Conservation (phyloP, 2,113 vertebrate genomes). For the Catagonus wagneri region DNA sequence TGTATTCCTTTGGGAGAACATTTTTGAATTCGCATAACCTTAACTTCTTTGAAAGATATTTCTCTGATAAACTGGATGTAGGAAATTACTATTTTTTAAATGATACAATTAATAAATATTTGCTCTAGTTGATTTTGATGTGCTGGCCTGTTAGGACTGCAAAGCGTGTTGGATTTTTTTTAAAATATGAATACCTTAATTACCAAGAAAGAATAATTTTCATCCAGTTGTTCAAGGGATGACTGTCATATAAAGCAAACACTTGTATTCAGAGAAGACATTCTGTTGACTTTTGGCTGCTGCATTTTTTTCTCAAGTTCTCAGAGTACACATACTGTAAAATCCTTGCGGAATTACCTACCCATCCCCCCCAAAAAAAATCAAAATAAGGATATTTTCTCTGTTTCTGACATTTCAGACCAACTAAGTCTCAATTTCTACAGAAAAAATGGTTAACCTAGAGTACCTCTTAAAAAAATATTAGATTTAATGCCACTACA, state of each 20-base stretch:
- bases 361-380: neutral
- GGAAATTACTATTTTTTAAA: neutral
- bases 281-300: neutral
- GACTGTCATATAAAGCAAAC: neutral
- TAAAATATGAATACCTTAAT: neutral
- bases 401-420: neutral
- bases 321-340: neutral
- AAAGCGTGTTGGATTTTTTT: neutral
- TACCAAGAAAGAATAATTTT: constrained; percentile 28
- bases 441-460: neutral
- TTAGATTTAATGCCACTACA: neutral
- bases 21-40: neutral
- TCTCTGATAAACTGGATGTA: neutral
- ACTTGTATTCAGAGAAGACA: neutral
- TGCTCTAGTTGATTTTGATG: neutral
- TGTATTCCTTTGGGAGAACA: neutral
- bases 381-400: neutral
- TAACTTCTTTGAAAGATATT: constrained; percentile 13
- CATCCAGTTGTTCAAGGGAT: neutral
- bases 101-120: neutral
- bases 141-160: neutral
- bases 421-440: neutral
- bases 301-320: neutral
- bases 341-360: neutral
- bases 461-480: neutral